Percentiles rank a stretch among this genome's conserved stretches.
These are phyloP conservation scores for Naso thynnoides DNA, from an alignment of 2,797 vertebrate species.

Conservation along the genomic window DNA sequence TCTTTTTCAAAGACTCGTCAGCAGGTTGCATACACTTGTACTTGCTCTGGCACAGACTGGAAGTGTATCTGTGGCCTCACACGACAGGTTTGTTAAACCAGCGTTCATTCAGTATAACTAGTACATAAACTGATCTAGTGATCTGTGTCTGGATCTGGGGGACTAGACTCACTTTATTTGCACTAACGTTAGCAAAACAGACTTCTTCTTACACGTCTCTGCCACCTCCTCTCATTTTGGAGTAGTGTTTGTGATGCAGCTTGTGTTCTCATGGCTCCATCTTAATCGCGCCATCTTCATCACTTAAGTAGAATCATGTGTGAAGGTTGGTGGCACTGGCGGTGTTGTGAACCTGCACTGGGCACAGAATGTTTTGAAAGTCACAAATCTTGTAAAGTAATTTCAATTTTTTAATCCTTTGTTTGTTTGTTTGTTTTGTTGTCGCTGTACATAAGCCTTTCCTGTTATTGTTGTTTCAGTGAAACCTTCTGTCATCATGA, in stretches of 20 bases:
- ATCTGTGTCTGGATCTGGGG: neutral
- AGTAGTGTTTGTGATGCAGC: neutral
- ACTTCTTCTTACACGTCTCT: neutral
- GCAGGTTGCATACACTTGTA: neutral
- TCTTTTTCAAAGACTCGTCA: neutral
- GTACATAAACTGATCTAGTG: neutral
- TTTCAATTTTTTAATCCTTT: neutral
- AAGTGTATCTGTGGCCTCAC: neutral
- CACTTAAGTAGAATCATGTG: neutral
- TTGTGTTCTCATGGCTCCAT: neutral
- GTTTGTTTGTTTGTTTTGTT: neutral
- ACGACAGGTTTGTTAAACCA: neutral
- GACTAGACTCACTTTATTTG: neutral
- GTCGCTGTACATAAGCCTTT: constrained; percentile 18
- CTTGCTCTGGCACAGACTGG: neutral
- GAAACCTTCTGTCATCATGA: constrained; percentile 4
- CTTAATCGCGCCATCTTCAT: neutral
- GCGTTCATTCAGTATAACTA: neutral
- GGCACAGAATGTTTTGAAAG: neutral
- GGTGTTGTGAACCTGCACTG: neutral
- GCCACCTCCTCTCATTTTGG: neutral
- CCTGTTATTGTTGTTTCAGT: constrained; percentile 20
- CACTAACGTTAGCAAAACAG: neutral
- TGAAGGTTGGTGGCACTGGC: neutral
- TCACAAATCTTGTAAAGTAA: neutral